A percentile compares a stretch with the other conserved stretches of the same genome.
Evolutionary conservation across 2,113 vertebrate species (phyloP).

Genomic region (Chrysemys picta): DNA sequence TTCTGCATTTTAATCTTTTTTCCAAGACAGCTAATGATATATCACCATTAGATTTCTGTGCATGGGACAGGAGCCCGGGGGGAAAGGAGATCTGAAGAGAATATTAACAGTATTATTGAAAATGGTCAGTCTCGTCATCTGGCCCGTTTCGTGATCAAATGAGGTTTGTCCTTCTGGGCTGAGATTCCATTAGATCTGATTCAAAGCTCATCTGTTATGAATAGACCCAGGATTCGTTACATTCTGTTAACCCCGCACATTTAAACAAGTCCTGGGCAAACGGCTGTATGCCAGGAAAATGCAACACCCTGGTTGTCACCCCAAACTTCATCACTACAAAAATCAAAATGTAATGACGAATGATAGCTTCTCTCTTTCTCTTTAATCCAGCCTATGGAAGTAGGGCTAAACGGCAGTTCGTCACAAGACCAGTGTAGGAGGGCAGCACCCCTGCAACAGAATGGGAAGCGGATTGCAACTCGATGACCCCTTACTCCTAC

Average conservation of each 20-base stretch:
- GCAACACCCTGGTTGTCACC: slow-evolving; percentile 12
- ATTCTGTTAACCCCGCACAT: neutral
- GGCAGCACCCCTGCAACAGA: neutral
- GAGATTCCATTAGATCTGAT: slow-evolving; percentile 5
- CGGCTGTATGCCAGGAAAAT: slow-evolving; percentile 45
- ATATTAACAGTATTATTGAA: slow-evolving; percentile 8
- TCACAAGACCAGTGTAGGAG: neutral
- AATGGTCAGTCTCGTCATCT: neutral
- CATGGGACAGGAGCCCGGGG: neutral
- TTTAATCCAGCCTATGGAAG: neutral
- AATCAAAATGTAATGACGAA: slow-evolving; percentile 5
- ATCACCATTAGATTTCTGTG: neutral
- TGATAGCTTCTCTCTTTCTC: neutral
- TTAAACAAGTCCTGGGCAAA: slow-evolving; percentile 6
- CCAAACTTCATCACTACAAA: neutral
- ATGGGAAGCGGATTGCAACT: rapidly evolving
- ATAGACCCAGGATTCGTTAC: neutral
- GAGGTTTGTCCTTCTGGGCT: neutral
- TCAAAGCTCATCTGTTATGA: slow-evolving; percentile 6
- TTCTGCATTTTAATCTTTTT: slow-evolving; percentile 29
- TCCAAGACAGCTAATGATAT: slow-evolving; percentile 7
- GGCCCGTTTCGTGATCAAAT: neutral
- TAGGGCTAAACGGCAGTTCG: neutral
- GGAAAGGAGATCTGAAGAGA: neutral
- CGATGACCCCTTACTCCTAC: neutral